These are phyloP conservation scores for Echiichthys vipera DNA, from an alignment of 2,797 vertebrate genomes.

Conservation along the genomic window DNA sequence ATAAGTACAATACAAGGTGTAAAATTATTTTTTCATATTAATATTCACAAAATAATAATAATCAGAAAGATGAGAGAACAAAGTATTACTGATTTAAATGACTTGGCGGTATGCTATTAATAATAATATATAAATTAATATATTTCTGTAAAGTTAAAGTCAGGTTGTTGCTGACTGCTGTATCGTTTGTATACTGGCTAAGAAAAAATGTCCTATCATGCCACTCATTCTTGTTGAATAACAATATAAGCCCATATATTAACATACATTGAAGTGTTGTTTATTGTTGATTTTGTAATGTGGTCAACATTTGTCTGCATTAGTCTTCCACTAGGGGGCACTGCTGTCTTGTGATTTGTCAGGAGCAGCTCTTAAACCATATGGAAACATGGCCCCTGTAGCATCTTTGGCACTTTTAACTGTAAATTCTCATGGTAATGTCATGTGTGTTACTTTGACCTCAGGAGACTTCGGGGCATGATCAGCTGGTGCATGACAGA, in stretches of 20 bases:
- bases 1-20: too few relatives aligned
- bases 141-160: neutral
- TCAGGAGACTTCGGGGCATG: neutral
- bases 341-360: slow-evolving; percentile 11
- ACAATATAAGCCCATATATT: neutral
- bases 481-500: neutral
- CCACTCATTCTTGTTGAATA: neutral
- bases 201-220: neutral
- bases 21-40: neutral
- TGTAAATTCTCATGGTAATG: neutral
- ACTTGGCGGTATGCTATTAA: neutral
- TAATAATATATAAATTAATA: too few relatives aligned
- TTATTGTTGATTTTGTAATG: neutral
- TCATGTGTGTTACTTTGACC: neutral
- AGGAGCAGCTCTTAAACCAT: neutral
- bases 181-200: neutral
- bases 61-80: neutral
- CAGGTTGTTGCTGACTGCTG: neutral
- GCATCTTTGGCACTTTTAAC: slow-evolving; percentile 1
- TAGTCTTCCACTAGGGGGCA: slow-evolving; percentile 53
- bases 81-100: neutral
- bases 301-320: neutral
- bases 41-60: neutral
- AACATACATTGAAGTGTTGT: too few relatives aligned
- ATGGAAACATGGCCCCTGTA: neutral